Evolutionary conservation across 2,888 invertebrate species (phyloP), one percentile per base, ranked within the genome.

Genomic region (Melinopterus prodromus): DNA sequence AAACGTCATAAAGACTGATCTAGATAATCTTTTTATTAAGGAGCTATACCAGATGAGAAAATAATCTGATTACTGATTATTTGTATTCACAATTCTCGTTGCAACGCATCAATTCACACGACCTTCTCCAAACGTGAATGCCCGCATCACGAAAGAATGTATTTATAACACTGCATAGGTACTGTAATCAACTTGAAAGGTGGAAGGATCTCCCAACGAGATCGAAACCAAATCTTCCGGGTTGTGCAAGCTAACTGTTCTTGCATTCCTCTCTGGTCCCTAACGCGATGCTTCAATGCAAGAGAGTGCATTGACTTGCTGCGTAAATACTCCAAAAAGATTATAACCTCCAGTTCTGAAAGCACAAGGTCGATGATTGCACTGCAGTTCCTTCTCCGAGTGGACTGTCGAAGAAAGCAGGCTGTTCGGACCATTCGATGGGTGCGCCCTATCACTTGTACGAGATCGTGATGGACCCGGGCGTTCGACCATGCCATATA

Each of bases 341-440:
- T 35, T 5, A 26, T 16, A 71, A 71, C 16, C 71, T 71, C 35
- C 71, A 71, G 26, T 16, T 71, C 71, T 35, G 35, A 71, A 71
- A 71, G 16, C 35, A 71, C 71, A 71, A 71, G 71, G 71, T 71
- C 71, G 71, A 71, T 15, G 71, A 71, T 15, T 35, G 71, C 35
- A 12, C 12, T 71, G 71, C 26, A 12, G 35, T 71, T 71, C 26
- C 16, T 35, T 71, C 71, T 16, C 71, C 16, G 35, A 26, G n/a
- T 35, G n/a, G 35, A 35, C 37, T 74, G n/a, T 37, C 74, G 74
- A 36, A 74, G 74, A 74, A 74, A 74, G 74, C 74, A 71, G 16
- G n/a, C 37, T 74, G 71, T 71, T 71, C 14, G 74, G 74, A 35
- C 35, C 74, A 74, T 12, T 53, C 53, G 3, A 53, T 53, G 53